phyloP scores from a whole-genome alignment of 2,113 vertebrate species.

The Tympanuchus pallidicinctus region DNA sequence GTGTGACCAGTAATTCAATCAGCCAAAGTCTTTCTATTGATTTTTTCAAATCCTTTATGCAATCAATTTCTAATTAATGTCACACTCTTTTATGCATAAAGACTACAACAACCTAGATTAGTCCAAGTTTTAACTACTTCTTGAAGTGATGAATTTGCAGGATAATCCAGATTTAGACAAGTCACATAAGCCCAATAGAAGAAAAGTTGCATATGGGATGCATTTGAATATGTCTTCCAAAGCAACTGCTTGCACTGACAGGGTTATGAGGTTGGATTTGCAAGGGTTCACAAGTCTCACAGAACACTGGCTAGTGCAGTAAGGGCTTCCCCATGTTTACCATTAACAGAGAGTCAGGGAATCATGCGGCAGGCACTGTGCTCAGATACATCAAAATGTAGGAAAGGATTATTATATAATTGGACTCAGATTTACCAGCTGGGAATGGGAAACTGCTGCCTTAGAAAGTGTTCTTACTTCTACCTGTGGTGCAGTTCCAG shows the following conservation, averaged over 20 bases:
- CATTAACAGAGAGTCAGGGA: not conserved
- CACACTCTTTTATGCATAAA: not conserved
- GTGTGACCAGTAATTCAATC: not conserved
- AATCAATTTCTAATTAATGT: not conserved
- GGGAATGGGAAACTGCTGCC: not conserved
- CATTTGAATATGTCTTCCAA: not conserved
- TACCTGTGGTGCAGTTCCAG: not conserved
- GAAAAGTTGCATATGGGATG: not conserved
- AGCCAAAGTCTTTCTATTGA: not conserved
- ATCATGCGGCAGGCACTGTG: not conserved
- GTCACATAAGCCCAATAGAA: not conserved
- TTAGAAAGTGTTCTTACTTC: fast-evolving
- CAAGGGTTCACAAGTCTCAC: not conserved
- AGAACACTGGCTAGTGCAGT: not conserved
- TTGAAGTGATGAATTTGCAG: not conserved
- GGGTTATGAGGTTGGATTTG: not conserved
- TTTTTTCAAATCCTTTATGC: not conserved
- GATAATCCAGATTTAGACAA: not conserved
- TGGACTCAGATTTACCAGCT: not conserved
- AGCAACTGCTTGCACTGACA: not conserved
- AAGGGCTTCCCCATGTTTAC: not conserved
- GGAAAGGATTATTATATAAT: not conserved
- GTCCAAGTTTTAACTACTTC: not conserved
- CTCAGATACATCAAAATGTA: not conserved
- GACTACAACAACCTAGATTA: not conserved